A percentile compares a stretch with the other conserved stretches of the same genome.
These are phyloP conservation scores for Chironomus riparius DNA, from an alignment of 2,888 invertebrate species.

Conservation along the genomic window DNA sequence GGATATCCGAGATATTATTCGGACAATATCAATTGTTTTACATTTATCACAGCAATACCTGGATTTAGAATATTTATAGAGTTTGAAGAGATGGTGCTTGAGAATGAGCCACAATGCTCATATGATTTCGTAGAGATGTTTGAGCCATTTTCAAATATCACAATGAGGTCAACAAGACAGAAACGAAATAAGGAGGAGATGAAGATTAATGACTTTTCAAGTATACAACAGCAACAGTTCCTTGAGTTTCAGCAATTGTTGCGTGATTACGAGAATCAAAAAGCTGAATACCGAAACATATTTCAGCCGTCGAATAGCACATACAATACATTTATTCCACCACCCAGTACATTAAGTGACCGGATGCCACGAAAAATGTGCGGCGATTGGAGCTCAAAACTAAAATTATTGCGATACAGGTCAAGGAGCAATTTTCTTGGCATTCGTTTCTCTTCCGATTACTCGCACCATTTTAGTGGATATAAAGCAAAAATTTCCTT, in stretches of 20 bases:
- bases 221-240: neutral
- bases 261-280: neutral
- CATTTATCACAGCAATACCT: conserved; percentile 56
- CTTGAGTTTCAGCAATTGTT: neutral
- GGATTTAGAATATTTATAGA: conserved; percentile 61
- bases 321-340: conserved; percentile 4
- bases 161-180: neutral
- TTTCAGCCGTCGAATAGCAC: conserved; percentile 19
- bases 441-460: conserved; percentile 66
- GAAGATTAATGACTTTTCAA: conserved; percentile 9
- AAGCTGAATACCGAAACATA: neutral
- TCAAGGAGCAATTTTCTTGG: conserved; percentile 52
- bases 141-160: conserved; percentile 37
- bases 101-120: conserved; percentile 70
- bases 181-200: conserved; percentile 30
- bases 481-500: conserved; percentile 63
- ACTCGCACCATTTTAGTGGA: conserved; percentile 66
- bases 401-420: conserved; percentile 62
- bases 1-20: conserved; percentile 72
- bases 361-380: conserved; percentile 49
- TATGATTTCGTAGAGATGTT: conserved; percentile 68
- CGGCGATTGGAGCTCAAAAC: conserved; percentile 70
- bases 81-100: conserved; percentile 67
- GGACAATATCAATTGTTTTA: conserved; percentile 65
- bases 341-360: conserved; percentile 28